A percentile compares a stretch with the other conserved stretches of the same genome.
These are phyloP conservation scores for Erpetoichthys calabaricus DNA, from an alignment of 2,797 vertebrate species.

Conservation along the genomic window DNA sequence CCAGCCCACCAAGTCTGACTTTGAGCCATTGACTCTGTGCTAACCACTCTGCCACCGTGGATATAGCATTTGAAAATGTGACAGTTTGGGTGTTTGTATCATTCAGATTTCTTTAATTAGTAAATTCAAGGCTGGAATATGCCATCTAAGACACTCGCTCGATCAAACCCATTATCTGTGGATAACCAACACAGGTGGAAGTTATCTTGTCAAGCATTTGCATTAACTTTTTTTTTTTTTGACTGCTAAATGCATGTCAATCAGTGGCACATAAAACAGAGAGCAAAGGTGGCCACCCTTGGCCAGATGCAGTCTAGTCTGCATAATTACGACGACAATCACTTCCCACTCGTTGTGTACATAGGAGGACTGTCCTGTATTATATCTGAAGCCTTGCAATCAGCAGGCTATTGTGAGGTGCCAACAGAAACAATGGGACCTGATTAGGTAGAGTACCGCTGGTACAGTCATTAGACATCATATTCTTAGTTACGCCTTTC, in stretches of 20 bases:
- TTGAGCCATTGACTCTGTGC: no score
- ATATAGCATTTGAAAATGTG: no score
- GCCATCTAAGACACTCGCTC: no score
- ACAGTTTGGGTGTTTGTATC: no score
- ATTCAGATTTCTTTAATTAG: no score
- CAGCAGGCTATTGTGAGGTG: slow-evolving; percentile 26
- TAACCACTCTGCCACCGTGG: no score
- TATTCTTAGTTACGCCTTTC: neutral
- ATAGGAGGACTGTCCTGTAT: slow-evolving; percentile 14
- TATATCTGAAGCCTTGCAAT: slow-evolving; percentile 26
- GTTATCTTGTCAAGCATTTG: neutral
- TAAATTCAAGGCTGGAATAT: no score
- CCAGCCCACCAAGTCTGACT: no score
- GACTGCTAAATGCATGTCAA: neutral
- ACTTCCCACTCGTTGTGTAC: slow-evolving; percentile 7
- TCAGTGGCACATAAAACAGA: neutral
- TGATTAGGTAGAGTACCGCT: slow-evolving; percentile 26
- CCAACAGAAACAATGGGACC: slow-evolving; percentile 33
- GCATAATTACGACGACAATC: slow-evolving; percentile 2
- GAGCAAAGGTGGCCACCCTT: neutral
- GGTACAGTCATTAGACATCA: neutral
- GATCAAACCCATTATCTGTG: neutral
- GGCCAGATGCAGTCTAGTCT: neutral
- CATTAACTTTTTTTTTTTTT: neutral
- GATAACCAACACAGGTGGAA: neutral